A percentile compares a stretch with the other conserved stretches of the same genome.
These are phyloP conservation scores for Brachypalpus laphriformis DNA, from an alignment of 2,888 invertebrate species.

Conservation along the genomic window DNA sequence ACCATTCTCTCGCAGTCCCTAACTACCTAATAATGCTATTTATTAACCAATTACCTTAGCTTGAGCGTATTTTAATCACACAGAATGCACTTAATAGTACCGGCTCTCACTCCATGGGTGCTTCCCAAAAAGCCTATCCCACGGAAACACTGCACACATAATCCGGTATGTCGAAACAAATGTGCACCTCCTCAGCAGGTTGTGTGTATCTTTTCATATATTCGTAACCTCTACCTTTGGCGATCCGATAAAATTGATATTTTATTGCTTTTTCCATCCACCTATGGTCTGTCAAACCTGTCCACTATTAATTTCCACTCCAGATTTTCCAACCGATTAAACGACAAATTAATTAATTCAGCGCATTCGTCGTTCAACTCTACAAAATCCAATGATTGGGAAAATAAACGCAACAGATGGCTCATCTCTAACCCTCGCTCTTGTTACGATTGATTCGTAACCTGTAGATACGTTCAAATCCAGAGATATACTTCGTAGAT, in stretches of 20 bases:
- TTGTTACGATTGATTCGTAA: constrained; percentile 2
- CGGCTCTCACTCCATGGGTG: not conserved
- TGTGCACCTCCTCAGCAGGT: not conserved
- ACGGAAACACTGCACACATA: constrained; percentile 1
- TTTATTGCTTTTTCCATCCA: constrained; percentile 13
- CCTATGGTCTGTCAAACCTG: constrained; percentile 10
- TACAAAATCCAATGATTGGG: constrained; percentile 11
- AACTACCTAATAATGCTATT: not conserved
- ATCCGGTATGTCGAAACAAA: constrained; percentile 21
- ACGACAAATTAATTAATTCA: constrained; percentile 50
- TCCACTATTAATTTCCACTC: constrained; percentile 34
- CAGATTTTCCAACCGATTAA: constrained; percentile 37
- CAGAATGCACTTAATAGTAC: not conserved
- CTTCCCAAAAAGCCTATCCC: not conserved
- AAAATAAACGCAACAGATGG: not conserved
- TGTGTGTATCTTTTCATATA: constrained; percentile 8
- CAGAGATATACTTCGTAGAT: not conserved
- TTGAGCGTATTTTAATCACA: constrained; percentile 14
- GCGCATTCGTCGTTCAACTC: not conserved
- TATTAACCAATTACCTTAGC: not conserved
- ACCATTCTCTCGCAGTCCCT: not conserved
- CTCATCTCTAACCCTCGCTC: not conserved
- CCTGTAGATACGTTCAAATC: not conserved
- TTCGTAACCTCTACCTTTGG: not conserved
- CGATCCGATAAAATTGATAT: constrained; percentile 25